These are phyloP conservation scores for Chrysoperla carnea DNA, from an alignment of 1,140 invertebrate genomes.

Conservation along the genomic window DNA sequence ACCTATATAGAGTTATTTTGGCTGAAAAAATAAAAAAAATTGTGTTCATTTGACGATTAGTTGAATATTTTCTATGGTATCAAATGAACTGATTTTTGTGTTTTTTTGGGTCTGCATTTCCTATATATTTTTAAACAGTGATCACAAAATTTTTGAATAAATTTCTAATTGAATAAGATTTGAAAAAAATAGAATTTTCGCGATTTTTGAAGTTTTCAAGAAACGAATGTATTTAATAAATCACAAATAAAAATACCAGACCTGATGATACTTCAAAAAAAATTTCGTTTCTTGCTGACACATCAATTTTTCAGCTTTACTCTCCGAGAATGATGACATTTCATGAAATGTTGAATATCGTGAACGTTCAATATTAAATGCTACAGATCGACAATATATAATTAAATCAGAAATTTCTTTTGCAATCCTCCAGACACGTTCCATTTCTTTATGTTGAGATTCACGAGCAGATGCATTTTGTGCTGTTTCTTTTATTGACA, in stretches of 20 bases:
- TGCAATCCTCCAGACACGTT: conserved; percentile 74
- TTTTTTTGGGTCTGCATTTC: no score
- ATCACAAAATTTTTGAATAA: no score
- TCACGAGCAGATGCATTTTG: conserved; percentile 58
- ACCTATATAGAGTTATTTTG: no score
- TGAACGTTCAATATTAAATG: conserved; percentile 53
- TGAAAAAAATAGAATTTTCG: no score
- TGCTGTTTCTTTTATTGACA: conserved; percentile 69
- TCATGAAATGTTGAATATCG: conserved; percentile 57
- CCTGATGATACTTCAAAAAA: conserved; percentile 72
- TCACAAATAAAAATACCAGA: conserved; percentile 16
- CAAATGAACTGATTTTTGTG: no score
- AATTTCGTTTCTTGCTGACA: conserved; percentile 60
- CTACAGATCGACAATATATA: conserved; percentile 85
- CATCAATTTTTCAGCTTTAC: conserved; percentile 81
- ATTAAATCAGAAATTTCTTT: conserved; percentile 94
- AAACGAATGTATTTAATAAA: no score
- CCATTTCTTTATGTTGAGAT: conserved; percentile 69
- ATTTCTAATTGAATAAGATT: no score
- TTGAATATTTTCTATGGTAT: no score
- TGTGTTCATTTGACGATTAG: no score
- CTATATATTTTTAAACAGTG: no score
- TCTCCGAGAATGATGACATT: conserved; percentile 95
- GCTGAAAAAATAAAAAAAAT: no score
- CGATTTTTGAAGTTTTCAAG: no score